These are phyloP conservation scores for Laticauda laticaudata DNA, from an alignment of 2,113 vertebrate species.

Conservation along the genomic window DNA sequence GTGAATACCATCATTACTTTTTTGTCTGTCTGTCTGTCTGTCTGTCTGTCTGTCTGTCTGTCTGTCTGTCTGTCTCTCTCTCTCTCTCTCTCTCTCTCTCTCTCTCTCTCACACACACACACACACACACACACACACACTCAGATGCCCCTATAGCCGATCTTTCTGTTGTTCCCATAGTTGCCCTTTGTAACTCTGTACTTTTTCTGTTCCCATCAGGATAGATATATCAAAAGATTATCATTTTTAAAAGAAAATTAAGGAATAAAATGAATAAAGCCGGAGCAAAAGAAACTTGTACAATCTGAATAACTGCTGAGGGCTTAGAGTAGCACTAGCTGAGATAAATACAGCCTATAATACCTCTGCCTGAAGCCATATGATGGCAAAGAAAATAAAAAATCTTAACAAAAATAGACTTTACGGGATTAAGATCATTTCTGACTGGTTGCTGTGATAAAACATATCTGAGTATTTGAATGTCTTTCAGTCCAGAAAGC, in stretches of 20 bases:
- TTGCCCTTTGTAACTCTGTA: background rate
- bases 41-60: background rate
- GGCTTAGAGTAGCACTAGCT: background rate
- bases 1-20: background rate
- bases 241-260: background rate
- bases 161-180: background rate
- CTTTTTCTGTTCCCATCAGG: background rate
- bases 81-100: too few relatives aligned
- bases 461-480: slow-evolving; percentile 27
- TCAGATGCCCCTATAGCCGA: background rate
- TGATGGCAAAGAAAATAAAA: slow-evolving; percentile 52
- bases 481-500: slow-evolving; percentile 13
- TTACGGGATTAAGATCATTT: slow-evolving; percentile 51
- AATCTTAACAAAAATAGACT: slow-evolving; percentile 18
- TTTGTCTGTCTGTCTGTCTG: background rate
- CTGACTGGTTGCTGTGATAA: slow-evolving; percentile 13
- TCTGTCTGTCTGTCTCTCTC: too few relatives aligned
- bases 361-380: slow-evolving; percentile 26
- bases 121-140: too few relatives aligned
- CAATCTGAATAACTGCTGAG: slow-evolving; percentile 7
- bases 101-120: too few relatives aligned
- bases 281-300: background rate
- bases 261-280: slow-evolving; percentile 21
- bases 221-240: slow-evolving; percentile 27
- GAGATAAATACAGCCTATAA: slow-evolving; percentile 32